Evolutionary conservation across 1,140 invertebrate genomes (phyloP), one percentile per base, ranked within the genome.

Genomic region (Bombus confusus): DNA sequence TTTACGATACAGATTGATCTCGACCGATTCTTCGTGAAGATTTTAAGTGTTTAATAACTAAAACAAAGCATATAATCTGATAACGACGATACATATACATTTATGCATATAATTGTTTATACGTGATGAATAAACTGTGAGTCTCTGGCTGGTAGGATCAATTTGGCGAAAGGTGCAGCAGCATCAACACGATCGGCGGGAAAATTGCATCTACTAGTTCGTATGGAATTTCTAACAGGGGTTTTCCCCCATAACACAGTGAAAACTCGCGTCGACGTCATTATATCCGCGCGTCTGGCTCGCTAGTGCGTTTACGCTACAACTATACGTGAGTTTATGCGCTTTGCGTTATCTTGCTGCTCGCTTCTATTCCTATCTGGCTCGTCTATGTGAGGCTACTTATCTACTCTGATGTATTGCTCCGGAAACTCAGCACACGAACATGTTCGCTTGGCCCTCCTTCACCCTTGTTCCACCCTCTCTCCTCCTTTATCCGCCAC

Each of bases 381-480:
- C 80, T 74, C 28, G 74, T 83, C 74, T 79, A 68, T 80, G 75
- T 64, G 69, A 79, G 87, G 79, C 85, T 89, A 84, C 88, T 90
- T 90, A 87, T 89, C 86, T 82, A 64, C 74, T 84, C 87, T 90
- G 88, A 89, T 85, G 88, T 87, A 90, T 90, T 74, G 87, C 88
- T 66, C 81, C 85, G 85, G 88, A 90, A 90, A 90, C 88, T 89
- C 85, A 68, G 80, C 69, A 41, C 81, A 80, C 78, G 85, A 85
- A 86, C 81, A 47, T 80, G 79, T 62, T 41, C 80, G 25, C 12
- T 41, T 37, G n/a, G 39, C 72, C 59, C 62, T 41, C 34, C 52
- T 52, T 52, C 6, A 8, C 18, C 18, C 47, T 18, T 52, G 22
- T 52, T 52, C 18, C 1, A 52, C 47, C 47, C 47, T 22, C 18